These are phyloP conservation scores for Anabas testudineus DNA, from an alignment of 2,797 vertebrate genomes.

Conservation along the genomic window DNA sequence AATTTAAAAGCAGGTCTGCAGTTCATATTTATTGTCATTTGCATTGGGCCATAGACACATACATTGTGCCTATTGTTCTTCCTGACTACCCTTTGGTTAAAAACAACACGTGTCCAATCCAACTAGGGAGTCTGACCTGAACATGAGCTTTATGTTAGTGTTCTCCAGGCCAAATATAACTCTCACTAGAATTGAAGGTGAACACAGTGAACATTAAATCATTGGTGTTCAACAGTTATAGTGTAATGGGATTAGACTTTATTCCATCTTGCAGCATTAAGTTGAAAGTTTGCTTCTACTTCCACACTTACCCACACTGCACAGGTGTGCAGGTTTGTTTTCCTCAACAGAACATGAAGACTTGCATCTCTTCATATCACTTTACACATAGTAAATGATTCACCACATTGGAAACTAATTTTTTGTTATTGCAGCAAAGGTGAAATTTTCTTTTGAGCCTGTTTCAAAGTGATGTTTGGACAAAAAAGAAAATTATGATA, in stretches of 20 bases:
- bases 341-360: background rate
- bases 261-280: conserved; percentile 5
- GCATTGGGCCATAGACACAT: background rate
- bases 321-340: background rate
- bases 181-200: background rate
- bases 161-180: background rate
- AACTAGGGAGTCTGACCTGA: background rate
- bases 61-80: conserved; percentile 6
- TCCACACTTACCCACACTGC: background rate
- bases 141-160: conserved; percentile 15
- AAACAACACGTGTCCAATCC: background rate
- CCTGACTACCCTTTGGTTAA: background rate
- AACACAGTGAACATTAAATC: conserved; percentile 8
- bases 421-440: conserved; percentile 13
- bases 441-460: background rate
- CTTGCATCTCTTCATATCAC: conserved; percentile 9
- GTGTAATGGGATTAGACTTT: background rate
- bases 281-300: background rate
- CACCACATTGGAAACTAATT: conserved; percentile 21
- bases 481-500: background rate
- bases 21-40: background rate
- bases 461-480: background rate
- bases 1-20: background rate
- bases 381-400: background rate
- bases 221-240: background rate